These are phyloP conservation scores for Gallirallus australis DNA, from an alignment of 2,797 vertebrate species.

Conservation along the genomic window DNA sequence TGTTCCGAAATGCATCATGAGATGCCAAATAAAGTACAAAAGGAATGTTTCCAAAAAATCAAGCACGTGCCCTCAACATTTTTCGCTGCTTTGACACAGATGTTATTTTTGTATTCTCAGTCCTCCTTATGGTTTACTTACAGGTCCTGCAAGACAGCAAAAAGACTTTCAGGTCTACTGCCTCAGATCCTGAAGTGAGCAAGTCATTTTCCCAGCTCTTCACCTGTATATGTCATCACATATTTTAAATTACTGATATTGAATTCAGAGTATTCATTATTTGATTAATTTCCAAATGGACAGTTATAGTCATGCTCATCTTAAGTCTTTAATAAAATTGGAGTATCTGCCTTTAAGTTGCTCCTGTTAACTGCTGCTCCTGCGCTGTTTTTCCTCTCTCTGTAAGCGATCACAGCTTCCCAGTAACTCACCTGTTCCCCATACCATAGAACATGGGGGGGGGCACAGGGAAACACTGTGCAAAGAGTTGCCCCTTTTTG, in stretches of 20 bases:
- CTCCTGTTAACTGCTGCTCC: not conserved
- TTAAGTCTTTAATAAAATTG: not conserved
- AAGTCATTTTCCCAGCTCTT: not conserved
- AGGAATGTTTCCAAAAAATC: not conserved
- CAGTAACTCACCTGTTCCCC: not conserved
- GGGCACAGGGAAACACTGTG: not conserved
- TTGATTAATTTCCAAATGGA: not conserved
- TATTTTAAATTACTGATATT: not conserved
- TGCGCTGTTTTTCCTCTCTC: not conserved
- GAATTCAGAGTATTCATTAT: not conserved
- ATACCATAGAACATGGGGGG: accelerated
- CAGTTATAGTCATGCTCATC: not conserved
- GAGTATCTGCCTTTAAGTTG: not conserved
- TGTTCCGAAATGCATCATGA: constrained; percentile 11
- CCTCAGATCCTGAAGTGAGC: not conserved
- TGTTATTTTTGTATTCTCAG: not conserved
- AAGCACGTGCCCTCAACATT: not conserved
- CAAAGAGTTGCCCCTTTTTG: not conserved
- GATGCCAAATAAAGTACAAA: not conserved
- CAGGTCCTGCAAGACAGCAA: not conserved
- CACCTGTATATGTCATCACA: accelerated
- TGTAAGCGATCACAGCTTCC: accelerated
- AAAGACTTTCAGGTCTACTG: not conserved
- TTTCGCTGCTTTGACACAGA: not conserved
- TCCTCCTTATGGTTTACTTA: not conserved